Conservation (phyloP, 2,797 vertebrate genomes). For the Coregonus suidteri region DNA sequence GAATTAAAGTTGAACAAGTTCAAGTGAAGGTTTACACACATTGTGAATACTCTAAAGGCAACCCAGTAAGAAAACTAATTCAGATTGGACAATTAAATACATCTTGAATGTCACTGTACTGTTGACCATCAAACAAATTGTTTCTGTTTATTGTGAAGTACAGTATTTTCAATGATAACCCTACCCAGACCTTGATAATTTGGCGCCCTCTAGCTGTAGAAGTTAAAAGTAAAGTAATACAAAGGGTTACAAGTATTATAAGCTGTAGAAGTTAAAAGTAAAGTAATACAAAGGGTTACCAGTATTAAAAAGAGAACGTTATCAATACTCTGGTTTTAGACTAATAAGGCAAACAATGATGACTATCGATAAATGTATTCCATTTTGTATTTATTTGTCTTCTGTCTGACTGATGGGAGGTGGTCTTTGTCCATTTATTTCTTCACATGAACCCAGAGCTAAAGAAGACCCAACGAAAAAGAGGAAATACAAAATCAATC, state of each 20-base stretch:
- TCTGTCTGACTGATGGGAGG: not conserved
- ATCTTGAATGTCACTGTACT: not conserved
- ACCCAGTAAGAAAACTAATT: not conserved
- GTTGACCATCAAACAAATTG: not conserved
- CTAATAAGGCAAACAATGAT: not conserved
- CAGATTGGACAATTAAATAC: not conserved
- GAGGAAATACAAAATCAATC: not conserved
- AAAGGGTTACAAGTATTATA: no score
- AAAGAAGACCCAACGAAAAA: not conserved
- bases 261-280: not conserved
- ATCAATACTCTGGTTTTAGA: not conserved
- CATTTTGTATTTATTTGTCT: not conserved
- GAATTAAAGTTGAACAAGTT: not conserved
- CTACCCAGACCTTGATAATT: not conserved
- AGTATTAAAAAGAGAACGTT: not conserved
- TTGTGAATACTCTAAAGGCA: not conserved
- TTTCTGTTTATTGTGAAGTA: not conserved
- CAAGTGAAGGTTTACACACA: not conserved
- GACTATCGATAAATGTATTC: not conserved
- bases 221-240: no score
- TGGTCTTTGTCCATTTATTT: not conserved
- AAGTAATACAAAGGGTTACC: not conserved
- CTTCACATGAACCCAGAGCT: constrained; percentile 39
- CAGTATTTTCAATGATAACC: not conserved
- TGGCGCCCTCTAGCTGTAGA: constrained; percentile 15